These are phyloP conservation scores for Pipa parva DNA, from an alignment of 2,113 vertebrate genomes.

Conservation along the genomic window DNA sequence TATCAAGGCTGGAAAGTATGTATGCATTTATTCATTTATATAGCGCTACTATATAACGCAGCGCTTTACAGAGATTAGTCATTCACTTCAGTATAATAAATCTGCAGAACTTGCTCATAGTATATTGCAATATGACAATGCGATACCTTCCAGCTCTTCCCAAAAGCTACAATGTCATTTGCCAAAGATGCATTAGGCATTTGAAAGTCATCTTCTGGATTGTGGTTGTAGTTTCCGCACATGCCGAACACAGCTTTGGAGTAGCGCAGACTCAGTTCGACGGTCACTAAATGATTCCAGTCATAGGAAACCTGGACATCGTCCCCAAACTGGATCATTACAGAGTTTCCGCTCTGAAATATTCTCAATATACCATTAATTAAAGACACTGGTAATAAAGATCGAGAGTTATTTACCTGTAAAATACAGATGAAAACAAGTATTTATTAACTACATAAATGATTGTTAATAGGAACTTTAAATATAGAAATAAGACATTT, in stretches of 20 bases:
- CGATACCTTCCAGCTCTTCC: slow-evolving; percentile 44
- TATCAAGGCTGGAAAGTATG: no score
- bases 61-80: no score
- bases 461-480: no score
- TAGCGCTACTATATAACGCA: no score
- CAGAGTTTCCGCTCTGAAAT: slow-evolving; percentile 54
- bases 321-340: slow-evolving; percentile 52
- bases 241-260: slow-evolving; percentile 34
- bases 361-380: slow-evolving; percentile 51
- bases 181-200: background rate
- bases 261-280: slow-evolving; percentile 47
- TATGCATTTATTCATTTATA: no score
- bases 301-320: slow-evolving; percentile 60
- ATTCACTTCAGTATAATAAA: no score
- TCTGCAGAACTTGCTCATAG: background rate
- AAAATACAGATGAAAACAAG: background rate
- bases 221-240: slow-evolving; percentile 50
- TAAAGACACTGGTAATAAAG: slow-evolving; percentile 58
- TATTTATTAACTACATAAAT: no score
- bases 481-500: no score
- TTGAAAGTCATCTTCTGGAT: slow-evolving; percentile 25
- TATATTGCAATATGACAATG: background rate
- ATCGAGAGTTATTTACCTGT: slow-evolving; percentile 60
- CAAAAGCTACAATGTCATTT: slow-evolving; percentile 2
- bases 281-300: slow-evolving; percentile 57